Evolutionary conservation across 2,888 invertebrate genomes (phyloP).

Genomic region (Ptilodon capucinus): DNA sequence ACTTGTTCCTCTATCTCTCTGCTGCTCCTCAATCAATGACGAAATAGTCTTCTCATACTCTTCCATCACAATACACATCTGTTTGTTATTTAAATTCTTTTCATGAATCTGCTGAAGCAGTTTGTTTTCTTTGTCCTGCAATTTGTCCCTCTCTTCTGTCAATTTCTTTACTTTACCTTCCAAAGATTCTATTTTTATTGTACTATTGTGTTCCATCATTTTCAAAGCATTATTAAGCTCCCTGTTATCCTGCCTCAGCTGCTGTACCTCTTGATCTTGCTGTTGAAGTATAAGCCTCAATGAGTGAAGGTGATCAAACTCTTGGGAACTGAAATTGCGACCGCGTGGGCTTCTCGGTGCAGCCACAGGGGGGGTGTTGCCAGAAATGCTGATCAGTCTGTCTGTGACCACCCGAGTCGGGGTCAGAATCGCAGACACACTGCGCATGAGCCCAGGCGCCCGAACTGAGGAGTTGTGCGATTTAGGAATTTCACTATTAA

Average conservation of each 20-base stretch:
- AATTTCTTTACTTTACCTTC: slow-evolving; percentile 62
- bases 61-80: slow-evolving; percentile 87
- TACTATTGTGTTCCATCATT: slow-evolving; percentile 56
- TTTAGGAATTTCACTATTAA: slow-evolving; percentile 54
- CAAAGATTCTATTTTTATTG: slow-evolving; percentile 55
- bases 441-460: slow-evolving; percentile 65
- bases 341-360: slow-evolving; percentile 63
- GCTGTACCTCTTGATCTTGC: slow-evolving; percentile 67
- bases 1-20: slow-evolving; percentile 82
- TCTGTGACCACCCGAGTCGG: slow-evolving; percentile 70
- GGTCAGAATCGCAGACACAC: slow-evolving; percentile 70
- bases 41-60: slow-evolving; percentile 92
- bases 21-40: slow-evolving; percentile 87
- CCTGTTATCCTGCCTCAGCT: slow-evolving; percentile 65
- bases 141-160: slow-evolving; percentile 56
- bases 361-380: slow-evolving; percentile 64
- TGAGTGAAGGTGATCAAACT: slow-evolving; percentile 61
- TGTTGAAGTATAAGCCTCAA: slow-evolving; percentile 64
- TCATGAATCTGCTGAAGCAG: slow-evolving; percentile 63
- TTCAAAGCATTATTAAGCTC: slow-evolving; percentile 62
- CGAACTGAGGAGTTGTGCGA: slow-evolving; percentile 30
- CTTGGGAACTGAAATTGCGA: slow-evolving; percentile 44
- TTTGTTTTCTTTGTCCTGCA: slow-evolving; percentile 56
- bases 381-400: slow-evolving; percentile 66
- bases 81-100: slow-evolving; percentile 64